phyloP scores from a whole-genome alignment of 2,797 vertebrate species.

The Gorsachius magnificus region DNA sequence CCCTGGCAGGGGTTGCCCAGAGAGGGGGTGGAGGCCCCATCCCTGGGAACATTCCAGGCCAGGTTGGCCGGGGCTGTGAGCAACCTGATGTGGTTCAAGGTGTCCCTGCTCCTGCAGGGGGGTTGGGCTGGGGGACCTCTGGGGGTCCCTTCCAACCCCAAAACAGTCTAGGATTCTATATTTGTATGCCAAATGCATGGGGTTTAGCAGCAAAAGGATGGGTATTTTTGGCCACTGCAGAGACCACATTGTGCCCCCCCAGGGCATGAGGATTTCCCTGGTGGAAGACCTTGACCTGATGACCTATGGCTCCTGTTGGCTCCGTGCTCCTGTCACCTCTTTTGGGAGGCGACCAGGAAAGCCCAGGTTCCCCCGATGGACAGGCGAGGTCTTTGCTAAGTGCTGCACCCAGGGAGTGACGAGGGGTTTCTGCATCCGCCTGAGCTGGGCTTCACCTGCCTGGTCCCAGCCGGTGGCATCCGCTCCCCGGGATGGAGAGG shows the following conservation, averaged over 20 bases:
- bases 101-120: too few relatives aligned
- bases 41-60: too few relatives aligned
- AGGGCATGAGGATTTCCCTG: neutral
- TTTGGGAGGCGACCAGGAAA: accelerated
- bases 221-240: neutral
- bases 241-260: neutral
- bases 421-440: neutral
- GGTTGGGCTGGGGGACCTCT: too few relatives aligned
- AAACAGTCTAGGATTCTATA: too few relatives aligned
- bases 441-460: neutral
- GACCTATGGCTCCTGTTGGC: neutral
- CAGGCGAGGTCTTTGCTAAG: neutral
- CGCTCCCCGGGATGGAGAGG: neutral
- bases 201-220: neutral
- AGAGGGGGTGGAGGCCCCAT: too few relatives aligned
- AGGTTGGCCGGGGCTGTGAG: too few relatives aligned
- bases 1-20: too few relatives aligned
- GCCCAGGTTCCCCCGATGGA: neutral
- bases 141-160: too few relatives aligned
- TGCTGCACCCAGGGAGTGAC: neutral
- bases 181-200: neutral
- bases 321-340: neutral
- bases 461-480: accelerated
- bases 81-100: too few relatives aligned
- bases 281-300: neutral